Conservation (phyloP, 2,113 vertebrate species). For the Arenaria interpres region DNA sequence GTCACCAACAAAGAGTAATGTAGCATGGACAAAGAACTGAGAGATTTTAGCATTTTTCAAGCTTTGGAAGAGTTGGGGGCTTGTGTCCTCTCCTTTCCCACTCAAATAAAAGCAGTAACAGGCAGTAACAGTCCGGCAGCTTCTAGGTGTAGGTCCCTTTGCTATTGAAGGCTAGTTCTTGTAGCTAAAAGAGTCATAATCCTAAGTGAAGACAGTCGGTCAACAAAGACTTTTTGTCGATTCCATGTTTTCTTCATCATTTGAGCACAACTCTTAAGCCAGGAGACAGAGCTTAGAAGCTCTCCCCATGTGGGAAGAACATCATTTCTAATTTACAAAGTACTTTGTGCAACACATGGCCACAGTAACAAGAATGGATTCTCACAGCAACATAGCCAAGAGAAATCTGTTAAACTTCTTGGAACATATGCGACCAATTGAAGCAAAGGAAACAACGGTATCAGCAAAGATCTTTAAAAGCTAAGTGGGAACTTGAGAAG, state of each 20-base stretch:
- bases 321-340: background rate
- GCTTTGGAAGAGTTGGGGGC: background rate
- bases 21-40: background rate
- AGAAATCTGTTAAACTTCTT: background rate
- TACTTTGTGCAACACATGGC: background rate
- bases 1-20: background rate
- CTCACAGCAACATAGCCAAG: background rate
- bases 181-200: background rate
- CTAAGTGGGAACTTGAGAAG: background rate
- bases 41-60: background rate
- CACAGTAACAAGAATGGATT: background rate
- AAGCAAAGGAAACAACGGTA: background rate
- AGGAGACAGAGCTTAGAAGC: background rate
- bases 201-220: background rate
- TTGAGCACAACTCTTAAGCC: background rate
- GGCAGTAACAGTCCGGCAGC: background rate
- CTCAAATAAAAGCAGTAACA: background rate
- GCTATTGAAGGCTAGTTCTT: background rate
- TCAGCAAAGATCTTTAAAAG: background rate
- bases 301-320: background rate
- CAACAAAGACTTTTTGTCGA: background rate
- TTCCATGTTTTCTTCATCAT: background rate
- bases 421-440: background rate
- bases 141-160: background rate
- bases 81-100: background rate